Base-by-base conservation (phyloP, 2,888 invertebrate genomes). In the Amphipyra berbera region DNA sequence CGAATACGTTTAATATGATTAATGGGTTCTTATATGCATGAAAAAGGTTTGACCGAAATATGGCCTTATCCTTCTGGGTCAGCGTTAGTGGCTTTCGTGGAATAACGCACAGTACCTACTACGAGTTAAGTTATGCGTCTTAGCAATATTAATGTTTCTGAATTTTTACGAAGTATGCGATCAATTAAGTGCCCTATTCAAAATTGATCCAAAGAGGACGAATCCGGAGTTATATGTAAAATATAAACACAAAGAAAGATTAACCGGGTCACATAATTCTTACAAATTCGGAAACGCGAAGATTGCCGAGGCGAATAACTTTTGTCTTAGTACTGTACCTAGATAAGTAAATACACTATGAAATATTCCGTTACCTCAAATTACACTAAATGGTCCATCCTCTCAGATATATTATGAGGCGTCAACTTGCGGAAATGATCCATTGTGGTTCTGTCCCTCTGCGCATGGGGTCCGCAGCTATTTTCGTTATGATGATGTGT, bases 351-450 rank as follows among this genome's bases (percentile, higher is more conserved):
- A 70, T 64, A 69, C 49, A 30, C 37, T 63, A 49, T 65, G 62
- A 71, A 74, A 73, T 79, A 61, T 70, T 72, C 60, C 60, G 61
- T 71, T 75, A 69, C 69, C 72, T 80, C 68, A 68, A 74, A 85
- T 87, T 78, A 84, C 75, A 81, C 73, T 84, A 82, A 87, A 87
- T 87, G 82, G 81, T 73, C 71, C 82, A 82, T 85, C 82, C 82
- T 83, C 81, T 66, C 71, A 81, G 76, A 84, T 79, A 85, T 78
- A 85, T 88, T 86, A 89, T 86, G 86, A 87, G 85, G 86, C 84
- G 85, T 85, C 88, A 87, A 88, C 83, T 86, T 85, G 88, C 90
- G 92, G 93, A 93, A 91, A 88, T 86, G 86, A 90, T 90, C 90
- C 88, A 93, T 93, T 92, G 89, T 89, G 85, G 82, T 81, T 64